These are phyloP conservation scores for Amphipyra tragopoginis DNA, from an alignment of 2,888 invertebrate species.

Conservation along the genomic window DNA sequence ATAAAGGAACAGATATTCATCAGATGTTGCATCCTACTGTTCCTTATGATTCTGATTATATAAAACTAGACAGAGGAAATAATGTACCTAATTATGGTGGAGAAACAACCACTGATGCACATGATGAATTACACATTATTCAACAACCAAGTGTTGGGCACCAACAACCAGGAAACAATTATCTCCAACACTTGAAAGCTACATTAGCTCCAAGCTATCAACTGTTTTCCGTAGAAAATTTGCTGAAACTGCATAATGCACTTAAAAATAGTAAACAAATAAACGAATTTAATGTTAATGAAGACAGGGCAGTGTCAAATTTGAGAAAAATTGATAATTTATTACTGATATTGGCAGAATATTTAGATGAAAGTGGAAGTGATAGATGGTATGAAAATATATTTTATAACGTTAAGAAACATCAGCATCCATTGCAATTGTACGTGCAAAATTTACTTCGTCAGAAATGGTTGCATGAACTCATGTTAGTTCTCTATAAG, in stretches of 20 bases:
- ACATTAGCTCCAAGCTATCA: slow-evolving; percentile 29
- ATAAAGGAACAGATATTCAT: not conserved
- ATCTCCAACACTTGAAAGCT: slow-evolving; percentile 1
- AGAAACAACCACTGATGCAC: not conserved
- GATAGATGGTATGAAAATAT: slow-evolving; percentile 38
- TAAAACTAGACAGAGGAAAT: not conserved
- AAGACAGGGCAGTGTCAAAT: slow-evolving; percentile 17
- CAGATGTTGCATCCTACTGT: not conserved
- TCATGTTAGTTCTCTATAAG: slow-evolving; percentile 23
- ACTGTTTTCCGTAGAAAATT: slow-evolving; percentile 28
- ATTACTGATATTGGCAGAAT: slow-evolving; percentile 20
- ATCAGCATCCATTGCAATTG: slow-evolving; percentile 18
- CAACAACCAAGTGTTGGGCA: not conserved
- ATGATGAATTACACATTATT: not conserved
- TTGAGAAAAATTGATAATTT: slow-evolving; percentile 15
- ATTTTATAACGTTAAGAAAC: slow-evolving; percentile 16
- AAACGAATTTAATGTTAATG: not conserved
- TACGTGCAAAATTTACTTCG: slow-evolving; percentile 41
- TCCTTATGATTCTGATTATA: not conserved
- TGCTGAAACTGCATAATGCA: slow-evolving; percentile 14
- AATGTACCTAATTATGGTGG: not conserved
- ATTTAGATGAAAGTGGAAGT: slow-evolving; percentile 1
- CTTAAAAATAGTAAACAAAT: slow-evolving; percentile 4
- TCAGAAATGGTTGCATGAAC: slow-evolving; percentile 50
- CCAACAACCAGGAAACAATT: not conserved